Base-by-base conservation (phyloP, 2,888 invertebrate genomes). In the Metallyticus violacea region DNA sequence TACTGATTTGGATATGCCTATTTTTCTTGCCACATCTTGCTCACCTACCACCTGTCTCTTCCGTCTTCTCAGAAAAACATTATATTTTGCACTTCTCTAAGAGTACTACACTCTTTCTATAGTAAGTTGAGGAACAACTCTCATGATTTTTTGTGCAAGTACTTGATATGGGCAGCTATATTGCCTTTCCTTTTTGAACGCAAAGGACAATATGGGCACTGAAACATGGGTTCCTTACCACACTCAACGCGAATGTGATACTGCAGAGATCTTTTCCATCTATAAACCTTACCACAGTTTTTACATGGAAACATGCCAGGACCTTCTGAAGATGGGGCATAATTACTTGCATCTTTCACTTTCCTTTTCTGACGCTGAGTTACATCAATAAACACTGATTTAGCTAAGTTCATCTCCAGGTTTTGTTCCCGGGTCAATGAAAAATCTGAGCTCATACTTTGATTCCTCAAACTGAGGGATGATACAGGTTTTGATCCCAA, bases 171-270 rank as follows among this genome's bases (percentile, higher is more conserved):
- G n/a, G 86, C 81, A 5, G 86, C 29, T 9, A 87, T 86, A 77
- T 87, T 87, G 29, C 86, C 83, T 30, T 87, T 87, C n/a, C 86
- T 62, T 79, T 87, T 87, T 25, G 86, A 87, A n/a, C 88, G 85
- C 81, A 89, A 87, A n/a, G 85, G 87, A 85, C 90, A 90, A 85
- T 89, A 89, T 25, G 89, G 89, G 87, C 90, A 90, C 79, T 88
- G 87, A 85, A 89, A 89, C 85, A 88, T 88, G 77, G 89, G 88
- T 79, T 89, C 88, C 81, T 88, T 88, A 22, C 87, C 87, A 78
- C 87, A 87, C 30, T 87, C 87, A 80, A 80, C 80, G 22, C 85
- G 83, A 27, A 85, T 7, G 30, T 87, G 87, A 7, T 83, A 30
- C 62, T 40, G 76, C 76, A 87, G 40, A 15, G 85, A 80, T 62